These are phyloP conservation scores for Platyscapa corneri DNA, from an alignment of 1,140 invertebrate species.

Conservation along the genomic window DNA sequence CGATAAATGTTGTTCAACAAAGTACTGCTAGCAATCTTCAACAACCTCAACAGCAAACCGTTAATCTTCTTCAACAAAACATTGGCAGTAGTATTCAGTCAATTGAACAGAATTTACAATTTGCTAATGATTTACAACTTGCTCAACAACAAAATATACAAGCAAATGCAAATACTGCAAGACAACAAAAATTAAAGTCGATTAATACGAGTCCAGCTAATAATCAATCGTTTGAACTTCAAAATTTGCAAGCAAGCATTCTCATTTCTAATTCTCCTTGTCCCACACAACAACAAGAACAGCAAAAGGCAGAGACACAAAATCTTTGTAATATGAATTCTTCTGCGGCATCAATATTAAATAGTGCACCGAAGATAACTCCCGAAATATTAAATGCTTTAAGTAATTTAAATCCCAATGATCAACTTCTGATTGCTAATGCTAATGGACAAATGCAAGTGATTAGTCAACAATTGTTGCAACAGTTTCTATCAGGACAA, in stretches of 20 bases:
- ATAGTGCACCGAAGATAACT: conserved; percentile 71
- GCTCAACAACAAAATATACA: conserved; percentile 62
- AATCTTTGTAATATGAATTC: conserved; percentile 64
- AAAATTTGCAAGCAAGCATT: conserved; percentile 47
- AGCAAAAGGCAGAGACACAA: conserved; percentile 56
- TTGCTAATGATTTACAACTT: conserved; percentile 49
- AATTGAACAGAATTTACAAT: conserved; percentile 63
- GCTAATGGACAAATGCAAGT: conserved; percentile 73
- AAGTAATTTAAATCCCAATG: conserved; percentile 72
- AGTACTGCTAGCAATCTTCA: conserved; percentile 59
- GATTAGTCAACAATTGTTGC: conserved; percentile 71
- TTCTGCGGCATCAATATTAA: conserved; percentile 64
- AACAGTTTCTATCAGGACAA: conserved; percentile 70
- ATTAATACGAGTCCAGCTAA: conserved; percentile 36
- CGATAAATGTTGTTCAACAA: conserved; percentile 66
- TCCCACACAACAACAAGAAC: conserved; percentile 43
- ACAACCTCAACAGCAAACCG: conserved; percentile 61
- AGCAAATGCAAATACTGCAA: conserved; percentile 46
- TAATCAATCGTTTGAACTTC: conserved; percentile 46
- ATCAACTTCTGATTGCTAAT: conserved; percentile 71
- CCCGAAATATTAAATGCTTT: conserved; percentile 72
- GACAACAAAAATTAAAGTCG: conserved; percentile 50
- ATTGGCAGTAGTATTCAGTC: conserved; percentile 56
- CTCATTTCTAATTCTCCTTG: conserved; percentile 46
- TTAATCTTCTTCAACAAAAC: conserved; percentile 66